phyloP scores from a whole-genome alignment of 2,113 vertebrate species.

The Ophiodon elongatus region DNA sequence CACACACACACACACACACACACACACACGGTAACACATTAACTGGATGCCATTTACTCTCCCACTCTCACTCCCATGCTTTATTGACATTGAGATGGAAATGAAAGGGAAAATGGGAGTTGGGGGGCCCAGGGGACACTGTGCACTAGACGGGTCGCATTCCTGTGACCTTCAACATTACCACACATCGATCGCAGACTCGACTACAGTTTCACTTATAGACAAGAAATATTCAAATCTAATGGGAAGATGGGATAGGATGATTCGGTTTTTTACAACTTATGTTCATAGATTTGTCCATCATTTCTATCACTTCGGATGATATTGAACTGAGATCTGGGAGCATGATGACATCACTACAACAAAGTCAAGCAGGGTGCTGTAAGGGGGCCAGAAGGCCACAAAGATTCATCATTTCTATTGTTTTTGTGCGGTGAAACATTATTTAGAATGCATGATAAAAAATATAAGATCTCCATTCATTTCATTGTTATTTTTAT shows the following conservation, averaged over 20 bases:
- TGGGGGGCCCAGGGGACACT: not conserved
- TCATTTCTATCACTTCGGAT: no score
- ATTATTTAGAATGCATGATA: not conserved
- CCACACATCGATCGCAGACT: not conserved
- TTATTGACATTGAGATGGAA: slow-evolving; percentile 28
- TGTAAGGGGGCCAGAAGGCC: not conserved
- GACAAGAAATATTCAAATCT: not conserved
- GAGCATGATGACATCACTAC: no score
- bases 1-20: not conserved
- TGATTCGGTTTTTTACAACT: not conserved
- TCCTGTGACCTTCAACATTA: slow-evolving; percentile 9
- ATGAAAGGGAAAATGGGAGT: not conserved
- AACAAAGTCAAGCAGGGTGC: no score
- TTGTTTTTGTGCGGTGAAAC: no score
- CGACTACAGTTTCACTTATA: no score
- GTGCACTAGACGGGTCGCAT: not conserved
- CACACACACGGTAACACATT: not conserved
- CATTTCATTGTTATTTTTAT: not conserved
- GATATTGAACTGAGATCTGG: no score
- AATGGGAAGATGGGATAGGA: not conserved
- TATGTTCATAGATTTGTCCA: no score
- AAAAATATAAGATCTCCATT: not conserved
- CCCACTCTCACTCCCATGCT: slow-evolving; percentile 1
- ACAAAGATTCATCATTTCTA: not conserved
- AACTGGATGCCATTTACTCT: slow-evolving; percentile 7